These are phyloP conservation scores for Lanius ludovicianus DNA, from an alignment of 2,113 vertebrate genomes.

Conservation along the genomic window DNA sequence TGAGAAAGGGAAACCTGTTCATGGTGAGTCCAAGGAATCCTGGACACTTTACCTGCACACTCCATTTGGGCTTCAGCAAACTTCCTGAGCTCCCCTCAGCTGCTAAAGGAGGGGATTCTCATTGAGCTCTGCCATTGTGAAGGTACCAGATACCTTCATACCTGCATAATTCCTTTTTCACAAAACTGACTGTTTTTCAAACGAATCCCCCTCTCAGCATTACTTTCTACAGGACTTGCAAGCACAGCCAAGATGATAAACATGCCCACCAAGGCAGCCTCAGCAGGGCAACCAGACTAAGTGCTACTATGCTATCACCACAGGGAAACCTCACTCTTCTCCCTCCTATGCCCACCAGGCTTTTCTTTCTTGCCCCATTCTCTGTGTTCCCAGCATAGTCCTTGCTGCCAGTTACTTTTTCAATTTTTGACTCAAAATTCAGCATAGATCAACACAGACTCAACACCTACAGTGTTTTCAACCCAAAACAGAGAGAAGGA, in stretches of 20 bases:
- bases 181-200: background rate
- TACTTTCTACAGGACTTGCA: background rate
- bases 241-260: background rate
- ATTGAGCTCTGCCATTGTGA: background rate
- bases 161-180: background rate
- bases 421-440: background rate
- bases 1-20: background rate
- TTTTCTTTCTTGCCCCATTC: background rate
- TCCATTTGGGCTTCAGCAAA: background rate
- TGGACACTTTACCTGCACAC: background rate
- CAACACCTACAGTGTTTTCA: background rate
- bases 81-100: background rate
- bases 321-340: background rate
- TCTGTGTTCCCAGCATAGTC: background rate
- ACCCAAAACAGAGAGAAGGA: background rate
- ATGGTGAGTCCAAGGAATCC: background rate
- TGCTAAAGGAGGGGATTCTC: background rate
- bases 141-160: background rate
- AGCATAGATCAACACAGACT: background rate
- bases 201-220: background rate
- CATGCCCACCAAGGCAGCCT: background rate
- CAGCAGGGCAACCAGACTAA: background rate
- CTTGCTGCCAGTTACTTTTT: background rate
- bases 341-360: background rate
- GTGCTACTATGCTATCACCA: rapidly evolving